Evolutionary conservation across 2,888 invertebrate genomes (phyloP), one percentile per base, ranked within the genome.

Genomic region (Tipula unca): DNA sequence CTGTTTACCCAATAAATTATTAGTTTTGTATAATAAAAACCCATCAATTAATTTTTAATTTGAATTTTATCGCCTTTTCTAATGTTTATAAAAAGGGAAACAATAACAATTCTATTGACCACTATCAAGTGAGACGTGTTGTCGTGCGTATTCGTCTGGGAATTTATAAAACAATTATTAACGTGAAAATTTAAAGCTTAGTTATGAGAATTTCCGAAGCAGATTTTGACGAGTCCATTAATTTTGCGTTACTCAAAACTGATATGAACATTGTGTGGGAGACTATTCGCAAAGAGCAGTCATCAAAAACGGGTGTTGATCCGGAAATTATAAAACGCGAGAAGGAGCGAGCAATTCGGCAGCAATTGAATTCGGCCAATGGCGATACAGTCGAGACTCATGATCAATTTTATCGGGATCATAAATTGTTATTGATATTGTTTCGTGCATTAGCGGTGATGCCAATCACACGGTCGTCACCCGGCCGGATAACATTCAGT

Each of bases 371-470:
- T 85, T 92, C 93, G 0, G 91, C 92, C 87, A 92, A 94, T 89
- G 93, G 93, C 3, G 91, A 92, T 87, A 92, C 92, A 4, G 92
- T 93, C 69, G 94, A 94, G 88, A 90, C 91, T 69, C 93, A 94
- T 88, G 94, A 94, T 88, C 88, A 89, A 88, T 94, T 94, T 90
- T 94, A 94, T 88, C 91, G 93, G 85, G 94, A 94, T 88, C 94
- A 94, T 88, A 94, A 94, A 88, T 89, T 94, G 85, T 89, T 94
- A 35, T 89, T 94, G 29, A 92, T 93, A 85, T 88, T 94, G 85
- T 94, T 94, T 88, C 91, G 93, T 87, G 93, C 92, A 0, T 90
- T 94, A 69, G 94, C 93, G 0, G 94, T 94, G 1, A 94, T 94
- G 94, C 94, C 94, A 0, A 93, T 93, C 87, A 91, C 92, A 3